These are phyloP conservation scores for Ganaspis sp. DNA, from an alignment of 1,140 invertebrate genomes.

Conservation along the genomic window DNA sequence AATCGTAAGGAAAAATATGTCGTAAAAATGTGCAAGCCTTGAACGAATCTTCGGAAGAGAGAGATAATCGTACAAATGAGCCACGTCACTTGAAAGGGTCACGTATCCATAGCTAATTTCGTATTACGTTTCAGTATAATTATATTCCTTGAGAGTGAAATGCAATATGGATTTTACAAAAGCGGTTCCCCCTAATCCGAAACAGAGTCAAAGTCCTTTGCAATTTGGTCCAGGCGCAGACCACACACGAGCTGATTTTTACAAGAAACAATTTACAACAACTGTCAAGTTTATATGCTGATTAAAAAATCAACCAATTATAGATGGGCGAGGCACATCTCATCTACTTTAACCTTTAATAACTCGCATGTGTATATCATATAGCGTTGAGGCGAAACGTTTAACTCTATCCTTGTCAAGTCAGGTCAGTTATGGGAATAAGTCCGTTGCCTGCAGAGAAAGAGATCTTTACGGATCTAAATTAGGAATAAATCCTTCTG, in stretches of 20 bases:
- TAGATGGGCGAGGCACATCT: not conserved
- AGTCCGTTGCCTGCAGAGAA: not conserved
- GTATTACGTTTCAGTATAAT: conserved; percentile 65
- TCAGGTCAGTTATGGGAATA: conserved; percentile 18
- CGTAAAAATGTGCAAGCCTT: conserved; percentile 13
- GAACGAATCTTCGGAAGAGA: conserved; percentile 22
- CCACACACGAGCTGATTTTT: conserved; percentile 56
- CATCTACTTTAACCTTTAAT: not conserved
- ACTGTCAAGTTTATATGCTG: not conserved
- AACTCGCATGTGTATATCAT: not conserved
- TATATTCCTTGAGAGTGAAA: conserved; percentile 58
- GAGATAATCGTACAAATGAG: conserved; percentile 22
- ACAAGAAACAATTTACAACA: conserved; percentile 1
- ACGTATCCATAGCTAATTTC: conserved; percentile 57
- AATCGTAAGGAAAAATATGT: conserved; percentile 36
- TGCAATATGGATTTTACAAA: conserved; percentile 55
- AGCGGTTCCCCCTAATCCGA: conserved; percentile 60
- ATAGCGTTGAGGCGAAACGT: not conserved
- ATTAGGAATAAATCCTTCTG: conserved; percentile 14
- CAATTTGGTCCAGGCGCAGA: conserved; percentile 36
- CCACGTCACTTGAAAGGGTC: conserved; percentile 31
- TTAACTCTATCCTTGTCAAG: not conserved
- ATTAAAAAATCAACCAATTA: conserved; percentile 20
- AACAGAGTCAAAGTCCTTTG: conserved; percentile 53
- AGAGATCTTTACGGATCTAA: not conserved